These are phyloP conservation scores for Heterocephalus glaber DNA, from an alignment of 2,113 vertebrate genomes.

Conservation along the genomic window DNA sequence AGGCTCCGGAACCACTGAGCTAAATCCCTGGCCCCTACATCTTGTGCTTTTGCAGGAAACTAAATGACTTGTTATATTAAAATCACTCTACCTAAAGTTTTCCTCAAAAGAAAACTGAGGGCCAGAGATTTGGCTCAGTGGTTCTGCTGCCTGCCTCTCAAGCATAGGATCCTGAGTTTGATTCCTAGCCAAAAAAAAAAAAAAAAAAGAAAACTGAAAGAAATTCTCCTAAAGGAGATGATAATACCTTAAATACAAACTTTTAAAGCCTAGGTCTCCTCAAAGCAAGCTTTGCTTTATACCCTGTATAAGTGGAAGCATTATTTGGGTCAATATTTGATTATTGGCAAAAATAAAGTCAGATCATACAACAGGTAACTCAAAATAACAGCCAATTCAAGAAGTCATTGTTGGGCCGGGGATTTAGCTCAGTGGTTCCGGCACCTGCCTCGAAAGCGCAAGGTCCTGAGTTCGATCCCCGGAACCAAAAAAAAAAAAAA, in stretches of 20 bases:
- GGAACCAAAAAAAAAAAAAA: too few species aligned
- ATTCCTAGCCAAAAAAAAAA: too few species aligned
- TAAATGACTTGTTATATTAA: not conserved
- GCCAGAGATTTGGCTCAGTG: too few species aligned
- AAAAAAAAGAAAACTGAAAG: constrained; percentile 19
- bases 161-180: too few species aligned
- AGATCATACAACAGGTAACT: not conserved
- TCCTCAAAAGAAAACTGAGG: constrained; percentile 7
- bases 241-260: not conserved
- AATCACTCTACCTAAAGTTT: not conserved
- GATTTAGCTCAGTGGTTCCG: too few species aligned
- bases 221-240: not conserved
- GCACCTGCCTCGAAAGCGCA: too few species aligned
- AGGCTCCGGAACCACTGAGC: too few species aligned
- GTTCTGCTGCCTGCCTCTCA: too few species aligned
- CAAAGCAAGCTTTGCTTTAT: not conserved
- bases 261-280: not conserved
- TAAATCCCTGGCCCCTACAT: too few species aligned
- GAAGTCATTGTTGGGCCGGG: not conserved
- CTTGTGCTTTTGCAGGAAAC: not conserved
- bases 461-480: too few species aligned
- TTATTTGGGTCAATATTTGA: constrained; percentile 6
- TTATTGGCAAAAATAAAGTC: not conserved
- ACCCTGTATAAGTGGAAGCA: not conserved
- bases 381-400: not conserved